A percentile compares a stretch with the other conserved stretches of the same genome.
phyloP scores from a whole-genome alignment of 2,888 invertebrate species.

The Chrysodeixis includens region DNA sequence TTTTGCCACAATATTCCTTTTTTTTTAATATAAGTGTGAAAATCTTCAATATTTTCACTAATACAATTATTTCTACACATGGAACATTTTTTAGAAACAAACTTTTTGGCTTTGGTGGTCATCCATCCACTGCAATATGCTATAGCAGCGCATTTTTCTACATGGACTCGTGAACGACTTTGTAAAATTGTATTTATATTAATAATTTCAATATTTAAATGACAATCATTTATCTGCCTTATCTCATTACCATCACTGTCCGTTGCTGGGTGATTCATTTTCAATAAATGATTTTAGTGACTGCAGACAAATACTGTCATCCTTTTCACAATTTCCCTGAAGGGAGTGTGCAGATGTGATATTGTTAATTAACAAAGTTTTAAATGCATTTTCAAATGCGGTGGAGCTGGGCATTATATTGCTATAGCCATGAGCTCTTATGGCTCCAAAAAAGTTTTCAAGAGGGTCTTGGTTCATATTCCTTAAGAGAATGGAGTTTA shows the following conservation, averaged over 20 bases:
- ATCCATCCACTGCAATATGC: slow-evolving; percentile 17
- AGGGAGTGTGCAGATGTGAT: slow-evolving; percentile 9
- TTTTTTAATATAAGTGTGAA: slow-evolving; percentile 10
- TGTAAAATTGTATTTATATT: slow-evolving; percentile 9
- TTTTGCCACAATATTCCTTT: slow-evolving; percentile 11
- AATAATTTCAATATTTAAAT: slow-evolving; percentile 10
- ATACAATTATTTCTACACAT: not conserved
- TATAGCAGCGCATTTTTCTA: slow-evolving; percentile 15
- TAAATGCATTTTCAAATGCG: slow-evolving; percentile 24
- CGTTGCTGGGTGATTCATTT: slow-evolving; percentile 9
- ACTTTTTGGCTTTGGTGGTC: slow-evolving; percentile 12
- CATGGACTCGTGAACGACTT: slow-evolving; percentile 9
- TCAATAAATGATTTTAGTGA: slow-evolving; percentile 7
- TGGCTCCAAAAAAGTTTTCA: slow-evolving; percentile 25
- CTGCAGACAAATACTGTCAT: slow-evolving; percentile 13
- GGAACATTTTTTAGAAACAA: slow-evolving; percentile 6
- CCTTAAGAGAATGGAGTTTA: slow-evolving; percentile 15
- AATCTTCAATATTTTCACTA: not conserved
- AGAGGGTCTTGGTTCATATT: slow-evolving; percentile 26
- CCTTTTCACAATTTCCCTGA: slow-evolving; percentile 17
- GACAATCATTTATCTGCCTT: slow-evolving; percentile 9
- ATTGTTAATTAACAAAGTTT: slow-evolving; percentile 21
- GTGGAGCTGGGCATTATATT: slow-evolving; percentile 19
- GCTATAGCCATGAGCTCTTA: slow-evolving; percentile 17
- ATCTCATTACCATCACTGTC: slow-evolving; percentile 2